Evolutionary conservation across 2,888 invertebrate species (phyloP).

Genomic region (Pristionchus arcanus): DNA sequence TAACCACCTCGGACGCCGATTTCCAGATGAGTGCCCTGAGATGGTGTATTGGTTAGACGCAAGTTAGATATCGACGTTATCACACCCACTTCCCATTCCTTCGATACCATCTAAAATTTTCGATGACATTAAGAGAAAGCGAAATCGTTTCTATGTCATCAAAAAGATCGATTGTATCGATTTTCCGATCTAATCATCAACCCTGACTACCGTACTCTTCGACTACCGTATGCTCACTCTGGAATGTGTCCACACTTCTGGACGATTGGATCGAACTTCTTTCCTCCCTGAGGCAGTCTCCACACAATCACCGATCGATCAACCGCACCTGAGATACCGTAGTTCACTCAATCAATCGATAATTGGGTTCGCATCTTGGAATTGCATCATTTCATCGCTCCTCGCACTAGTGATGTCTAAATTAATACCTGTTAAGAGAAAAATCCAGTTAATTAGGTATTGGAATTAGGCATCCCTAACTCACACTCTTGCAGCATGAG

Average conservation of each 20-base stretch:
- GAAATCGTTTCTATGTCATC: too few relatives aligned
- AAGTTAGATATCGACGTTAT: background rate
- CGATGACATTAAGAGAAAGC: too few relatives aligned
- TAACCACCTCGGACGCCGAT: conserved; percentile 15
- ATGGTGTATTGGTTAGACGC: background rate
- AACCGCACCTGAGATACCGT: conserved; percentile 17
- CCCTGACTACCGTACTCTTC: background rate
- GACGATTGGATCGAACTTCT: conserved; percentile 45
- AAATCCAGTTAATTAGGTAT: too few relatives aligned
- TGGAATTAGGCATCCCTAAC: too few relatives aligned
- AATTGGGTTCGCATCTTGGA: too few relatives aligned
- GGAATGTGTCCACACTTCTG: conserved; percentile 26
- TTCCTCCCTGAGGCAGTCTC: conserved; percentile 7
- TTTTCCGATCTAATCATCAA: too few relatives aligned
- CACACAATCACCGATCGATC: conserved; percentile 47
- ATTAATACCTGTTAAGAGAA: too few relatives aligned
- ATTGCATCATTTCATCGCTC: too few relatives aligned
- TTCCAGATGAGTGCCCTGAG: conserved; percentile 1
- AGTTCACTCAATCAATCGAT: background rate
- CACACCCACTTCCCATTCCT: too few relatives aligned
- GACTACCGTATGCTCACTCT: conserved; percentile 38
- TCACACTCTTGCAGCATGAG: too few relatives aligned
- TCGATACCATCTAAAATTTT: too few relatives aligned
- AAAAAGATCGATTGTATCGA: background rate
- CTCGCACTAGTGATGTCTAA: too few relatives aligned